phyloP scores from a whole-genome alignment of 1,140 invertebrate species.

The Lordiphosa stackelbergi region DNA sequence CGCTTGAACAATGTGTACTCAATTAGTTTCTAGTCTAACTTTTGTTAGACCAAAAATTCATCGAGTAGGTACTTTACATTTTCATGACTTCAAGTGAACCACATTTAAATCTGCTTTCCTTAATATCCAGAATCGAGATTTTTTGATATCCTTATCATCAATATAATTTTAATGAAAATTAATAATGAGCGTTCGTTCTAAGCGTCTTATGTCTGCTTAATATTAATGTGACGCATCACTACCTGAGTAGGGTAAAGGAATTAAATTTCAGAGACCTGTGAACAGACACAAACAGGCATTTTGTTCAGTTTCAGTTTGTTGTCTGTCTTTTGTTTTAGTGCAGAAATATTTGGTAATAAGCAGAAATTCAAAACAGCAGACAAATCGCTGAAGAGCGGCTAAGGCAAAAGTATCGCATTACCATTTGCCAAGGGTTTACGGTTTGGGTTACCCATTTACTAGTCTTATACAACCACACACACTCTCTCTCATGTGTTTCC shows the following conservation, averaged over 20 bases:
- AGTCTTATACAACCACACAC: slow-evolving; percentile 56
- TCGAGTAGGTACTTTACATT: too few relatives aligned
- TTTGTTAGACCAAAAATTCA: too few relatives aligned
- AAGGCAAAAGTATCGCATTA: slow-evolving; percentile 59
- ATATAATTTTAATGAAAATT: too few relatives aligned
- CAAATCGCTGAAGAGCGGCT: slow-evolving; percentile 10
- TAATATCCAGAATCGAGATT: too few relatives aligned
- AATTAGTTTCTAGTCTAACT: too few relatives aligned
- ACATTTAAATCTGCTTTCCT: too few relatives aligned
- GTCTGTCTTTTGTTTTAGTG: slow-evolving; percentile 12
- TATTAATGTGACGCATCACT: slow-evolving; percentile 11
- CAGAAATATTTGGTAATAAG: slow-evolving; percentile 64
- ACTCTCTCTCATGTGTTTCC: slow-evolving; percentile 41
- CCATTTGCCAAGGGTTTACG: slow-evolving; percentile 20
- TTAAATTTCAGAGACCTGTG: slow-evolving; percentile 55
- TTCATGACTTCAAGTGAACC: too few relatives aligned
- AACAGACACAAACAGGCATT: slow-evolving; percentile 18
- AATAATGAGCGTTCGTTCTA: too few relatives aligned
- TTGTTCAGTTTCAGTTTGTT: slow-evolving; percentile 27
- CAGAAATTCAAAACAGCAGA: slow-evolving; percentile 55
- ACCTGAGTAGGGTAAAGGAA: slow-evolving; percentile 5
- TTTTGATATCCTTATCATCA: too few relatives aligned
- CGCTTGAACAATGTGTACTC: too few relatives aligned
- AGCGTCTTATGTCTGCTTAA: too few relatives aligned
- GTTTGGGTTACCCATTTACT: slow-evolving; percentile 32